phyloP scores from a whole-genome alignment of 2,113 vertebrate genomes.

The Pachycephala philippinensis region DNA sequence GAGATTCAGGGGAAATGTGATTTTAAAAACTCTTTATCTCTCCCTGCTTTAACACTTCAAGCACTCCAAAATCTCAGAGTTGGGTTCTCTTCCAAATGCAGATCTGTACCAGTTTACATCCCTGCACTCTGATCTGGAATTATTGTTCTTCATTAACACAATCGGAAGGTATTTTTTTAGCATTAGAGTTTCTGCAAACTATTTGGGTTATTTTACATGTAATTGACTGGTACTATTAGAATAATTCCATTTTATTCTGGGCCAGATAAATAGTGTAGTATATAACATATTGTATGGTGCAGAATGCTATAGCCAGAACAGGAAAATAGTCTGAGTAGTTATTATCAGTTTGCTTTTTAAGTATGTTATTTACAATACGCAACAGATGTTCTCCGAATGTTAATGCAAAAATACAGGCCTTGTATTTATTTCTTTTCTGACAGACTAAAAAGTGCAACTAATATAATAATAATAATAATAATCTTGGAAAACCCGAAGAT shows the following conservation, averaged over 20 bases:
- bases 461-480: slow-evolving; percentile 70
- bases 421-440: slow-evolving; percentile 73
- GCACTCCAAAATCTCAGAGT: background rate
- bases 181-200: background rate
- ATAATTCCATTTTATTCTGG: background rate
- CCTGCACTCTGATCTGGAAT: background rate
- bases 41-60: background rate
- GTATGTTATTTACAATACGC: slow-evolving; percentile 82
- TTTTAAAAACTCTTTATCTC: background rate
- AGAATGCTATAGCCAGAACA: slow-evolving; percentile 48
- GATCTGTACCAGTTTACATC: background rate
- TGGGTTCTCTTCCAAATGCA: background rate
- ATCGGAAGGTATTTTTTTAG: background rate
- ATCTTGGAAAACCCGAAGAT: slow-evolving; percentile 74
- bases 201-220: background rate
- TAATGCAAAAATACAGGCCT: slow-evolving; percentile 78
- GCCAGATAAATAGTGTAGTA: background rate
- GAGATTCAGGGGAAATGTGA: background rate
- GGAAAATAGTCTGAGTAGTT: slow-evolving; percentile 66
- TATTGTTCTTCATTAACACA: background rate
- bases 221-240: background rate
- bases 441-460: slow-evolving; percentile 78
- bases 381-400: slow-evolving; percentile 78
- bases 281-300: slow-evolving; percentile 10
- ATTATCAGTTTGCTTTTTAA: slow-evolving; percentile 75